Evolutionary conservation across 2,888 invertebrate genomes (phyloP).

Genomic region (Actias luna): DNA sequence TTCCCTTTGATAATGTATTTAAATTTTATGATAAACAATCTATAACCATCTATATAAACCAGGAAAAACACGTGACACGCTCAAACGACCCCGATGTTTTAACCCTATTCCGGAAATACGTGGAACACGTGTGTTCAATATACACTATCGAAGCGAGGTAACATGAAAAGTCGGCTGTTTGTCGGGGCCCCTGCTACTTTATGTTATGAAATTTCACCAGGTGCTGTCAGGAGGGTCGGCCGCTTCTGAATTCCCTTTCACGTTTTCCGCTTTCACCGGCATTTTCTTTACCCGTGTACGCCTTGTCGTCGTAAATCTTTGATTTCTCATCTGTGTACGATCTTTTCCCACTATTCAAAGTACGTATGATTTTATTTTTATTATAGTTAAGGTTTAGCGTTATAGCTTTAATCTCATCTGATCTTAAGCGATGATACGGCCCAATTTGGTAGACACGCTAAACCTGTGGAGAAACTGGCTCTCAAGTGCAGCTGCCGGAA

Average conservation of each 20-base stretch:
- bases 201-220: conserved; percentile 3
- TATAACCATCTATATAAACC: background rate
- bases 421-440: no score
- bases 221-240: background rate
- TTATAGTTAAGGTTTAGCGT: no score
- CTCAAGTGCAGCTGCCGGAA: no score
- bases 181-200: background rate
- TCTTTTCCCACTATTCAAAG: background rate
- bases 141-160: background rate
- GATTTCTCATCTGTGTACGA: background rate
- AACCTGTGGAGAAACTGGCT: no score
- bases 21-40: no score
- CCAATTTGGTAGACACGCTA: no score
- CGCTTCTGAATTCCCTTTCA: background rate
- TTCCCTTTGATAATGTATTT: no score
- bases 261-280: background rate
- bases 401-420: no score
- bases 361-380: no score
- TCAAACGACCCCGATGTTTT: background rate
- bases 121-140: background rate
- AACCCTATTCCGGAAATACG: conserved; percentile 3
- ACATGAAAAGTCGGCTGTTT: conserved; percentile 2
- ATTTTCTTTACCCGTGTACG: background rate
- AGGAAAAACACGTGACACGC: background rate
- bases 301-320: background rate